Evolutionary conservation across 2,888 invertebrate species (phyloP), one percentile per base, ranked within the genome.

Genomic region (Panorpa germanica): DNA sequence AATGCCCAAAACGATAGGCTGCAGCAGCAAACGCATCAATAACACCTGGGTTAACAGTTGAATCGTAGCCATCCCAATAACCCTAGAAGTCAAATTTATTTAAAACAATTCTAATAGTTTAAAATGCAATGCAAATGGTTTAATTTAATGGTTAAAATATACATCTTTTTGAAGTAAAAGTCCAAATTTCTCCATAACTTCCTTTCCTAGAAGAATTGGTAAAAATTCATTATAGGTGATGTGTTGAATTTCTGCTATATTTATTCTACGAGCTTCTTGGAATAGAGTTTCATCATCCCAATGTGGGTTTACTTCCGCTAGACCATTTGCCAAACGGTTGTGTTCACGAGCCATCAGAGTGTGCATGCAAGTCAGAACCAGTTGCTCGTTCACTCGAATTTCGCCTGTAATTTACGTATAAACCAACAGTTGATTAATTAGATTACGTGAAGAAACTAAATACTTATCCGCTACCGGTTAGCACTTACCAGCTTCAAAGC

Each of bases 231-330:
- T 86, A 55, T 70, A 88, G 0, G 85, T 86, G 34, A 88, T 73
- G 46, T 88, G 86, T 47, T 88, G 86, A 34, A 88, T 77, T 49
- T 76, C 71, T 4, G 82, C 86, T 32, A 86, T 76, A 40, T 74
- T 75, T 43, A 88, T 81, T 30, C 85, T 65, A 38, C 86, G 63
- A 1, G 83, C 59, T 57, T 86, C 86, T 57, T 88, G 88, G 62
- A 75, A 90, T 1, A 88, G 53, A 1, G 77, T 86, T 55, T 90
- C 90, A 44, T 90, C 90, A 45, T 86, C 82, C 90, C 88, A 90
- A 49, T 83, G 85, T 1, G 83, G 83, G 55, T 91, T 90, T 4
- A 90, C 66, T 28, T 67, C 66, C 0, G 73, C 66, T 21, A 93
- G 53, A 5, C 59, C 73, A 29, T 64, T 67, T 1, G 90, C 88